Base-by-base conservation (phyloP, 53 echinoderm and acorn worm genomes). In the Zoroaster sp. region DNA sequence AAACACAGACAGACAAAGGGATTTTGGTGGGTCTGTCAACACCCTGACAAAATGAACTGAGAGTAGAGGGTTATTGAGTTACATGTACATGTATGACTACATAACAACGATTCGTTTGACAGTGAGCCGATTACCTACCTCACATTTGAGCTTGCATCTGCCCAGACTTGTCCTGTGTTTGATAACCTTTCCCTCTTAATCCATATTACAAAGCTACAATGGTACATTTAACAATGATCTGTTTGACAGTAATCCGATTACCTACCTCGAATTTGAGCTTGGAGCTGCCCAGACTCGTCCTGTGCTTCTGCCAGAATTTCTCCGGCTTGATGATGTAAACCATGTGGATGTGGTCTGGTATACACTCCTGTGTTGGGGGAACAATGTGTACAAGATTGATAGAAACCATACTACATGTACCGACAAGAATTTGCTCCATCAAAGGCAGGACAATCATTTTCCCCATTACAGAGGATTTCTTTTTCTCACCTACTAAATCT, bases 241-340 rank as follows among this genome's bases (percentile, higher is more conserved):
- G 63, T 59, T 59, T 2, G 28, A 4, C 28, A 11, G 63, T 59
- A 59, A 59, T 25, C 28, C 23, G 25, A 59, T 25, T 0, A 28
- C 80, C 74, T 83, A 98, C 98, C 94, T 98, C 98, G 95, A 98
- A 98, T 53, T 98, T 98, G 49, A 96, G 89, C 74, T 98, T 98
- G 43, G 98, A 98, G 39, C 93, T 95, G 7, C 98, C 98, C 72
- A 98, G 88, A 78, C 95, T 96, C 37, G 98, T 95, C 72, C 91
- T 79, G 78, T 98, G 98, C 75, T 98, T 98, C 88, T 98, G 98
- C 98, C 98, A 98, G 40, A 98, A 94, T 39, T 95, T 98, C 77
- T 98, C 98, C 10, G 98, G 98, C 63, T 98, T 98, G 89, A 98
- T 95, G 80, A 98, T 94, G 88, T 93, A 93, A 15, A 91, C 98